Base-by-base conservation (phyloP, 2,888 invertebrate species). In the Zelleria hepariella region DNA sequence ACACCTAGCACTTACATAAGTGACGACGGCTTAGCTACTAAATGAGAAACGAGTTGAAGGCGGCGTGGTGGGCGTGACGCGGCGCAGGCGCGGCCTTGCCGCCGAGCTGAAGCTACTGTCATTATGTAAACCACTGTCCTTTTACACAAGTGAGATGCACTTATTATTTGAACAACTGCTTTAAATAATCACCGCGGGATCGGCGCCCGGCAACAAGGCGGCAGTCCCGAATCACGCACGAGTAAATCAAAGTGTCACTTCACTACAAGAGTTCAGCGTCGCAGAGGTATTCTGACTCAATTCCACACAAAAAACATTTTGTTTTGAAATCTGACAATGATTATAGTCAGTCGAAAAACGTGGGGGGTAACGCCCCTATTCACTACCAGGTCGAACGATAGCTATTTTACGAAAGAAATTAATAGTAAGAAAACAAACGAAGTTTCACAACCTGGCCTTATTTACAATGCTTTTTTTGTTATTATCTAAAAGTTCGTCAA, bases 381-480 rank as follows among this genome's bases (percentile, higher is more conserved):
- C 57, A 64, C 65, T 77, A 75, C 78, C 80, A 78, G 78, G 77
- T 78, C 80, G 78, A 76, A 73, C 75, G 75, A 77, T 74, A 71
- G 55, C 32, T 32, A 26, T 21, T 23, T 54, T 54, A 54, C 53
- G 20, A 55, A 55, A 57, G 78, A 77, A 73, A 68, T 69, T 75
- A 75, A 32, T 32, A 77, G 26, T 77, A 80, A 42, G 76, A 74
- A 76, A 79, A 80, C 74, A 72, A 49, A 64, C 72, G 69, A 80
- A 83, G 74, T 79, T 86, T 87, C 87, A 87, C 87, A 87, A 87
- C 87, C 87, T 86, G 86, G 82, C 80, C 79, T 72, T 86, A 86
- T 86, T 80, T 86, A 86, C 84, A 87, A 78, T 77, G 81, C 79
- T 70, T 76, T 42, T 42, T 42, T 42, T 42, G 7, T 32, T 75